Evolutionary conservation across 2,113 vertebrate genomes (phyloP).

Genomic region (Actenoides hombroni): DNA sequence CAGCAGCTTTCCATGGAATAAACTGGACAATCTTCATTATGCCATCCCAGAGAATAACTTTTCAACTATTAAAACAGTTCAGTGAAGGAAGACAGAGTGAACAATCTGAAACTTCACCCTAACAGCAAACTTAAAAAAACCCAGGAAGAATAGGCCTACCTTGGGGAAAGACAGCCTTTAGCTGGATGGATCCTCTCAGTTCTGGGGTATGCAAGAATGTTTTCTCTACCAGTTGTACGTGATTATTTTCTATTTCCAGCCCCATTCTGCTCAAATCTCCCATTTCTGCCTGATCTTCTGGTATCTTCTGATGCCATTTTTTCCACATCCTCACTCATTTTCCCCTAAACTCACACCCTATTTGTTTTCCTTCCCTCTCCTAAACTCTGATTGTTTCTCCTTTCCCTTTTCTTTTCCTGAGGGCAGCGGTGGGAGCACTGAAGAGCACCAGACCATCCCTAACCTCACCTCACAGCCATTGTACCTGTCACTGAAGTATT

Average conservation of each 20-base stretch:
- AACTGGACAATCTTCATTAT: background rate
- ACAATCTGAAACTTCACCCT: background rate
- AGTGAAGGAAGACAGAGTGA: background rate
- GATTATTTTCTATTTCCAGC: background rate
- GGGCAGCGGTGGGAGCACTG: background rate
- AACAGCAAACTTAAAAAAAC: background rate
- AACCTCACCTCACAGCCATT: accelerated
- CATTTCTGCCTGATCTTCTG: background rate
- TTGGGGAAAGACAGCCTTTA: background rate
- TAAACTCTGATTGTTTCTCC: background rate
- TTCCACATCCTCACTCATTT: background rate
- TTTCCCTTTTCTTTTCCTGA: background rate
- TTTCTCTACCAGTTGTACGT: background rate
- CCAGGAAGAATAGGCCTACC: background rate
- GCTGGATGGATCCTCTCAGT: background rate
- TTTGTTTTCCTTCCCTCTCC: background rate
- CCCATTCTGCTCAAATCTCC: background rate
- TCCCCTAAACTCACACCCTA: background rate
- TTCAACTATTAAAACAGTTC: background rate
- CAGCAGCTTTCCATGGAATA: background rate
- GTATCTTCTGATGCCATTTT: background rate
- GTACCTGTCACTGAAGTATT: background rate
- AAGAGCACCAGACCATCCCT: background rate
- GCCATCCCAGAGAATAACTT: background rate
- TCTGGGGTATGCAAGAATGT: background rate